A percentile compares a stretch with the other conserved stretches of the same genome.
Evolutionary conservation across 2,113 vertebrate genomes (phyloP).

Genomic region (Oreochromis tanganicae): DNA sequence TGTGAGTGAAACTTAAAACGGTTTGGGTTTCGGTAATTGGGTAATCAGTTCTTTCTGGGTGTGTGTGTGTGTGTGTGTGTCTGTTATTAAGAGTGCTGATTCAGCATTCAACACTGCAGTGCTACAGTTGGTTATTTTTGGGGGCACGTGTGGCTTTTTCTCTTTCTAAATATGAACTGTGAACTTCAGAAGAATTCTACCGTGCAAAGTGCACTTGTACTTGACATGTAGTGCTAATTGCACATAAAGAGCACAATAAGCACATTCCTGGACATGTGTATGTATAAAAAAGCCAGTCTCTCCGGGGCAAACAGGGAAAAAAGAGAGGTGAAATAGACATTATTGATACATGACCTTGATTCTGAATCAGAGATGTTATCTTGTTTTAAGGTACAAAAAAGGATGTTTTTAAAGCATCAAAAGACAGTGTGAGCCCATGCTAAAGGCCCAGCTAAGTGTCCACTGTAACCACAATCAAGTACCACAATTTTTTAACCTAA

Average conservation of each 20-base stretch:
- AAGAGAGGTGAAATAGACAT: neutral
- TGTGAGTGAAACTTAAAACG: constrained; percentile 59
- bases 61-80: neutral
- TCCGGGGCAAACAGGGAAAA: neutral
- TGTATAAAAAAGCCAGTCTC: neutral
- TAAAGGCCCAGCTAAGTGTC: neutral
- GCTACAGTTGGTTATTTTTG: constrained; percentile 77
- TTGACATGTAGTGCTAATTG: constrained; percentile 29
- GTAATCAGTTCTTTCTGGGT: constrained; percentile 40
- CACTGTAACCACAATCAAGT: neutral
- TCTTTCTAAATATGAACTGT: constrained; percentile 56
- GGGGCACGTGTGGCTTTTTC: constrained; percentile 38
- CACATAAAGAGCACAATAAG: constrained; percentile 39
- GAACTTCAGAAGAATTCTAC: constrained; percentile 55
- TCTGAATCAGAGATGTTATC: neutral
- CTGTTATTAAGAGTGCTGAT: constrained; percentile 63
- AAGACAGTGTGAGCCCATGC: neutral
- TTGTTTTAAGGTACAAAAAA: neutral
- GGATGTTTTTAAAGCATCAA: neutral
- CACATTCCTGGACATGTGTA: neutral
- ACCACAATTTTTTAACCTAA: neutral
- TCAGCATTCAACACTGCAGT: constrained; percentile 59
- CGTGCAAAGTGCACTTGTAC: constrained; percentile 6
- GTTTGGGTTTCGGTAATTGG: constrained; percentile 21
- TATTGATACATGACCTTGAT: neutral